Evolutionary conservation across 1,140 invertebrate species (phyloP), one percentile per base, ranked within the genome.

Genomic region (Rhynchophorus ferrugineus): DNA sequence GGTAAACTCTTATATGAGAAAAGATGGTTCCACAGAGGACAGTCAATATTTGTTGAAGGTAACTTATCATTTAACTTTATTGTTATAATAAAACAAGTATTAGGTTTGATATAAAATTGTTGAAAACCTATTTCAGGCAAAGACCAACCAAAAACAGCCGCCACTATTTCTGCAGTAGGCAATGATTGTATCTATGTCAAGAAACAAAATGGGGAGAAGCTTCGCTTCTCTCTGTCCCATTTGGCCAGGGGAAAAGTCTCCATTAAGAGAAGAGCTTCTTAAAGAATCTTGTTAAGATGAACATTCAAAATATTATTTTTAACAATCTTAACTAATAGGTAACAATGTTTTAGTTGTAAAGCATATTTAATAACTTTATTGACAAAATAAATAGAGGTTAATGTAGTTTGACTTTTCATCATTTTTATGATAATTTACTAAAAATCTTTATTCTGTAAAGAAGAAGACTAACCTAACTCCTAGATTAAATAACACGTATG

Each of bases 1-100:
- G 92, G 93, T 44, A 93, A 95, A 75, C 73, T 97, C 37, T 77
- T 90, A 61, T 96, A 91, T 74, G 92, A 97, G 71, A 83, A 90
- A 61, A 79, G 89, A 71, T 97, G 92, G 93, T 96, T 87, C 72
- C 91, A 95, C 68, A 78, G 92, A 51, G 93, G 93, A 2, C 91
- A 95, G 71, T 84, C 88, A 54, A 83, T 96, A 19, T 92, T 87
- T 71, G 84, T 95, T 3, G 65, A 92, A 93, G 55, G 57, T 57
- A 54, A 34, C 13, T 42, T 34, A 22, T 44, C 3, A 22, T 6
- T 11, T 18, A 22, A 22, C 9, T 29, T 22, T 41, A 18, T 41
- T n/a, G n/a, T n/a, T n/a, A n/a, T n/a, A n/a, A n/a, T n/a, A n/a
- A n/a, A n/a, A n/a, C n/a, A n/a, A n/a, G n/a, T n/a, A n/a, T n/a